Conservation (phyloP, 2,797 vertebrate species). For the Rhodeus uyekii region DNA sequence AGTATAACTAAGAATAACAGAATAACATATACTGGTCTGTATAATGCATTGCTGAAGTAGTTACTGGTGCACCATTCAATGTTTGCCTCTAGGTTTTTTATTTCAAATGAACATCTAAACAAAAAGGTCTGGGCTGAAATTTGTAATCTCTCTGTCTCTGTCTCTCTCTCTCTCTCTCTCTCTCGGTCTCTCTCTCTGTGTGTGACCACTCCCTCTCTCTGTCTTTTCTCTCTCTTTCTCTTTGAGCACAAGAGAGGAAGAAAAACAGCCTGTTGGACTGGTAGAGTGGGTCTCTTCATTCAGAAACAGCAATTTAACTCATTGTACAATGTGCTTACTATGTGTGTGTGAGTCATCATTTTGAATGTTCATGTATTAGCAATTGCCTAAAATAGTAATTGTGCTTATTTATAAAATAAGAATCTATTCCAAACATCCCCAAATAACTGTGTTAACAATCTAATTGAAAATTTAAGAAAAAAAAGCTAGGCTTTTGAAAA, state of each 20-base stretch:
- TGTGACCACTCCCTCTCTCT: slow-evolving; percentile 28
- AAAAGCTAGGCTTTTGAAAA: not conserved
- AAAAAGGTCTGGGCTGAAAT: slow-evolving; percentile 13
- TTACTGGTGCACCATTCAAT: slow-evolving; percentile 22
- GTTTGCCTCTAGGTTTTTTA: slow-evolving; percentile 32
- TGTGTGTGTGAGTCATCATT: slow-evolving; percentile 24
- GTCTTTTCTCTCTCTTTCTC: slow-evolving; percentile 53
- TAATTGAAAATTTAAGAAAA: too few species aligned
- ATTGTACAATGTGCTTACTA: slow-evolving; percentile 14
- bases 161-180: slow-evolving; percentile 47
- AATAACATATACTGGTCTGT: too few species aligned
- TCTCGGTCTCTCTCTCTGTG: slow-evolving; percentile 27
- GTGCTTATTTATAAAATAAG: not conserved
- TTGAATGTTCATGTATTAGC: too few species aligned
- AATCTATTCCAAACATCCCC: not conserved
- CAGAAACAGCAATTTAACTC: slow-evolving; percentile 36
- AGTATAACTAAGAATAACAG: too few species aligned
- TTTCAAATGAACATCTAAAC: slow-evolving; percentile 33
- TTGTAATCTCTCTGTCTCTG: slow-evolving; percentile 12
- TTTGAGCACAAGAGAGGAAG: slow-evolving; percentile 41
- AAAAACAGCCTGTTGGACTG: slow-evolving; percentile 53
- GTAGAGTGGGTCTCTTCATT: slow-evolving; percentile 47
- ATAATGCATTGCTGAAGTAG: not conserved
- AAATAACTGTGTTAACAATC: too few species aligned
- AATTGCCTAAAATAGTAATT: too few species aligned